Evolutionary conservation across 2,797 vertebrate genomes (phyloP), one percentile per base, ranked within the genome.

Genomic region (Sebastes dallii): DNA sequence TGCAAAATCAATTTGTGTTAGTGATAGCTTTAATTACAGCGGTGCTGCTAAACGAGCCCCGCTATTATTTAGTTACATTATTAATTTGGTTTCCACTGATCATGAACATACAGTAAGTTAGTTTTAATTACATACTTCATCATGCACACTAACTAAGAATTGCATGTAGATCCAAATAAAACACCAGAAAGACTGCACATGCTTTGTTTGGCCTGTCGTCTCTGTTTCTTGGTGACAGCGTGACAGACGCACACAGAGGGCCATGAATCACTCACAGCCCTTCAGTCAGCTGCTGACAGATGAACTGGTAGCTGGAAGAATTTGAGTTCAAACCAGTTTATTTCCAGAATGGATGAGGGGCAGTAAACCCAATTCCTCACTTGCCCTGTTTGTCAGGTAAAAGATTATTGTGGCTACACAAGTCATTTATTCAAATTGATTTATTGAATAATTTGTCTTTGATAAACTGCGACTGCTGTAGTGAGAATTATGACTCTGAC

Each of bases 251-350:
- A 64, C 52, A 52, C 83, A 75, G 75, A 77, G 58, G 46, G 36
- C 72, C 30, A 2, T 81, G 78, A 87, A 85, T 90, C 85, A 83
- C 85, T 83, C 81, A 39, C 78, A 71, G 74, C 25, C 39, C 74
- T 59, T 34, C 70, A 66, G 78, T 83, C 74, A 34, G 60, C 75
- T 29, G 72, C 84, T 74, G 75, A 85, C 66, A 66, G 77, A 80
- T 66, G 58, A 78, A 82, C 75, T 66, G 65, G 78, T 39, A 8
- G 68, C 79, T 81, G 46, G n/a, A 79, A 54, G 46, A 54, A 62
- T 72, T 16, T 39, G n/a, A 61, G 58, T 66, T 58, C 13, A 12
- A 66, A 77, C 54, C 66, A 39, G 34, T 78, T 78, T 60, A 59
- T 80, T 81, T 78, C 55, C 69, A 61, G 42, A 79, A 72, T 30